Conservation (phyloP, 2,113 vertebrate genomes). For the Gallinago media region DNA sequence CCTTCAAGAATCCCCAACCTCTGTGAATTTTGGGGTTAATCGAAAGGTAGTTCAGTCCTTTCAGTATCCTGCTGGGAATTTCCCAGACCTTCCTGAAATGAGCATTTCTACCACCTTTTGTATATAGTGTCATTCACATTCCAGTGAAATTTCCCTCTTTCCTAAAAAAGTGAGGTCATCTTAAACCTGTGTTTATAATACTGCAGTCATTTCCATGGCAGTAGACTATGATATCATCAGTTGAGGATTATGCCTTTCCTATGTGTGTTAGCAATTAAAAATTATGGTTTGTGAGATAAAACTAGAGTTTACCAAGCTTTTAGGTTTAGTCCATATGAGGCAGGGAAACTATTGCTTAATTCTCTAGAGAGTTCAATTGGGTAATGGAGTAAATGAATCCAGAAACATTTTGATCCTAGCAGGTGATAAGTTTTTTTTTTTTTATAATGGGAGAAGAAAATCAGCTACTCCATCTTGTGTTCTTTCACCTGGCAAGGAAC, state of each 20-base stretch:
- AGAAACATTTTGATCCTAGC: conserved; percentile 57
- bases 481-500: neutral
- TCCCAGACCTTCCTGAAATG: neutral
- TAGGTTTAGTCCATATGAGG: conserved; percentile 60
- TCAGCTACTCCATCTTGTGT: conserved; percentile 24
- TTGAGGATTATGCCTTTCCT: conserved; percentile 59
- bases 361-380: conserved; percentile 61
- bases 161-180: conserved; percentile 59
- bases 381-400: conserved; percentile 72
- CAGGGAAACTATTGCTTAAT: conserved; percentile 72
- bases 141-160: conserved; percentile 55
- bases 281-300: conserved; percentile 70
- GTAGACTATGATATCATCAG: conserved; percentile 76
- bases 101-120: neutral
- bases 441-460: conserved; percentile 33
- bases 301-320: conserved; percentile 59
- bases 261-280: conserved; percentile 72
- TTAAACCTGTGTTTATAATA: conserved; percentile 71
- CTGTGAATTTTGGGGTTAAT: neutral
- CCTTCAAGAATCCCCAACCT: neutral
- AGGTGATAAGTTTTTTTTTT: conserved; percentile 39
- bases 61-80: neutral
- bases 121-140: neutral
- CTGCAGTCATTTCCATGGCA: conserved; percentile 72
- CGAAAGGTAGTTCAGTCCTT: neutral